These are phyloP conservation scores for Paracyprichromis sp. DNA, from an alignment of 2,113 vertebrate genomes.

Conservation along the genomic window DNA sequence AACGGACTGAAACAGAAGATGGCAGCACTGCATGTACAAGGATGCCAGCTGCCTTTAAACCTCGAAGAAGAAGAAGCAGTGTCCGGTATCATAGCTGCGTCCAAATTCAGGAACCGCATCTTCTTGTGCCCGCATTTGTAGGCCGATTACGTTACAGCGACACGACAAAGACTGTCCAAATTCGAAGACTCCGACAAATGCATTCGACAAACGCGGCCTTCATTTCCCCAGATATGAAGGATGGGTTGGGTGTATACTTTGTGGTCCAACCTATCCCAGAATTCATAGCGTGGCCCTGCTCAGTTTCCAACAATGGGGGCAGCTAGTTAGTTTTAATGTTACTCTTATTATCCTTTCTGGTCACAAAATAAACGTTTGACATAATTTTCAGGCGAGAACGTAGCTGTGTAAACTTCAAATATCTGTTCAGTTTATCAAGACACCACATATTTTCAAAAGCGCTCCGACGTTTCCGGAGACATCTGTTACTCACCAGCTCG, in stretches of 20 bases:
- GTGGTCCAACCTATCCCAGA: neutral
- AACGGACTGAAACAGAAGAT: neutral
- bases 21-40: neutral
- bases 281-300: neutral
- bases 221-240: neutral
- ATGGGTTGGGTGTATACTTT: neutral
- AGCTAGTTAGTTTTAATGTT: no score
- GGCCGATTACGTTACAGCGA: neutral
- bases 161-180: neutral
- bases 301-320: no score
- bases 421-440: no score
- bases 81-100: rapidly evolving
- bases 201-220: rapidly evolving
- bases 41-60: neutral
- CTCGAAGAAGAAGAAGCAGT: neutral
- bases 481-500: no score
- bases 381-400: no score
- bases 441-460: no score
- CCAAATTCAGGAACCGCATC: neutral
- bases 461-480: no score
- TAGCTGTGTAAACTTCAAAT: no score
- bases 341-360: no score
- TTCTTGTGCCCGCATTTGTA: neutral
- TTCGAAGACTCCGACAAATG: neutral
- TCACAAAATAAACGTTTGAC: no score